Percentiles rank a stretch among this genome's conserved stretches.
Conservation (phyloP, 2,888 invertebrate genomes). For the Orchesella flavescens region DNA sequence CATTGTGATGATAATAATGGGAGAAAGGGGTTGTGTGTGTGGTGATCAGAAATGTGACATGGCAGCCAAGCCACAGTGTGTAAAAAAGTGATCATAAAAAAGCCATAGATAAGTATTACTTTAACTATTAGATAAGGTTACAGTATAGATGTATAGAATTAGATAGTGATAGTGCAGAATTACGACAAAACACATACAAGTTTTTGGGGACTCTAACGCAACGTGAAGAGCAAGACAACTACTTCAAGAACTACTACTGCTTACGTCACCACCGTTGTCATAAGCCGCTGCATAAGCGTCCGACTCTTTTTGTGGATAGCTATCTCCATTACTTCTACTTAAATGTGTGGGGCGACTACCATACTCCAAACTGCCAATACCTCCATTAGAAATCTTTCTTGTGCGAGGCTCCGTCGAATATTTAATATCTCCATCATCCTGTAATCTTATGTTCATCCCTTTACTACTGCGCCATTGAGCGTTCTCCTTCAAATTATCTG, state of each 20-base stretch:
- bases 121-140: background rate
- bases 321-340: slow-evolving; percentile 58
- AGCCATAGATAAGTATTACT: too few relatives aligned
- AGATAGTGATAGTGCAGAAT: too few relatives aligned
- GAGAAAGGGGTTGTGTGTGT: too few relatives aligned
- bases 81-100: too few relatives aligned
- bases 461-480: slow-evolving; percentile 19
- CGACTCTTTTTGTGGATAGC: slow-evolving; percentile 58
- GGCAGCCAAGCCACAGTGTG: too few relatives aligned
- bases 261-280: slow-evolving; percentile 44
- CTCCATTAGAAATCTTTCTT: slow-evolving; percentile 45
- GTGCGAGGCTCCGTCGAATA: slow-evolving; percentile 49
- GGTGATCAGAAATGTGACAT: too few relatives aligned
- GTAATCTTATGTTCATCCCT: slow-evolving; percentile 9
- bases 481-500: slow-evolving; percentile 44
- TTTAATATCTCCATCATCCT: slow-evolving; percentile 10
- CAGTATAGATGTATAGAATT: background rate
- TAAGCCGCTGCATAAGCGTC: slow-evolving; percentile 56
- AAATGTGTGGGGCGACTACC: slow-evolving; percentile 56
- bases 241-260: slow-evolving; percentile 58
- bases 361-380: slow-evolving; percentile 48
- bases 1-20: too few relatives aligned
- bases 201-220: too few relatives aligned
- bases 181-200: too few relatives aligned
- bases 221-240: background rate